Conservation (phyloP, 1,140 invertebrate genomes). For the Drosophila sp. region DNA sequence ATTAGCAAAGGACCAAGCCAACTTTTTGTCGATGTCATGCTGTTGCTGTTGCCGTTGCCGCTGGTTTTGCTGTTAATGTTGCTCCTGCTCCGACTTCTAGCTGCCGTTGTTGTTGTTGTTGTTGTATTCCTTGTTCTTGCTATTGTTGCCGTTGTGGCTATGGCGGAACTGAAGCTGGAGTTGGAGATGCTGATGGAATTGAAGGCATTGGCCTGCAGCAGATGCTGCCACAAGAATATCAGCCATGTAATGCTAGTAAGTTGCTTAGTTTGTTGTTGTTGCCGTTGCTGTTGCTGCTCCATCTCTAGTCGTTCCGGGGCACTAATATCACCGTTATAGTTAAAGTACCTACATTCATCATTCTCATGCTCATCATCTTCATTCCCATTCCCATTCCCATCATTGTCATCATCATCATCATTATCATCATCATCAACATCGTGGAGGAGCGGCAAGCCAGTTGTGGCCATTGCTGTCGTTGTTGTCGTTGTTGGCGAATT, state of each 20-base stretch:
- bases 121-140: constrained; percentile 41
- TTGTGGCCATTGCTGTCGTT: constrained; percentile 52
- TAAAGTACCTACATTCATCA: constrained; percentile 83
- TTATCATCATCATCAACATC: constrained; percentile 38
- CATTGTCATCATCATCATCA: constrained; percentile 38
- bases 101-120: constrained; percentile 18
- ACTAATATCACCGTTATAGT: constrained; percentile 82
- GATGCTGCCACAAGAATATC: constrained; percentile 74
- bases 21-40: constrained; percentile 72
- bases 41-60: constrained; percentile 35
- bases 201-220: constrained; percentile 39
- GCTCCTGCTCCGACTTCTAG: constrained; percentile 30
- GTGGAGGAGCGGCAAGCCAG: constrained; percentile 53
- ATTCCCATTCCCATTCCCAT: constrained; percentile 30
- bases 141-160: constrained; percentile 49
- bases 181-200: constrained; percentile 16
- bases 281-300: constrained; percentile 35
- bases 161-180: constrained; percentile 17
- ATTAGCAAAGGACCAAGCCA: constrained; percentile 70
- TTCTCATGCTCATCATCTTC: constrained; percentile 49
- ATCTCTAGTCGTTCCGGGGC: constrained; percentile 44
- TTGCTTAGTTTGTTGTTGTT: constrained; percentile 17
- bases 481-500: constrained; percentile 12
- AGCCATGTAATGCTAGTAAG: constrained; percentile 78
- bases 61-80: constrained; percentile 29